A percentile compares a stretch with the other conserved stretches of the same genome.
These are phyloP conservation scores for Polypterus senegalus DNA, from an alignment of 2,113 vertebrate genomes.

Conservation along the genomic window DNA sequence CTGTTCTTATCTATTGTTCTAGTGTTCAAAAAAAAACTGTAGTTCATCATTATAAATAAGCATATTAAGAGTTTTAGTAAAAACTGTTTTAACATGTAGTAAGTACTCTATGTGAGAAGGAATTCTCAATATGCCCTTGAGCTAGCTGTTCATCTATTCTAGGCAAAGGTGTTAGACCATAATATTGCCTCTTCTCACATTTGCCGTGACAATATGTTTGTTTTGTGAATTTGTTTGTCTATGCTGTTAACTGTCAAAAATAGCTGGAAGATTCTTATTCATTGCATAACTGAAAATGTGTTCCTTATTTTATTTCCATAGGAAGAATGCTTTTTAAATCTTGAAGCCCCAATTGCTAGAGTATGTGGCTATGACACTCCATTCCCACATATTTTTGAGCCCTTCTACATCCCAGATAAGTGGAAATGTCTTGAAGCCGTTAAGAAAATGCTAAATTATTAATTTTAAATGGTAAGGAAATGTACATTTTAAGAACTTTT, in stretches of 20 bases:
- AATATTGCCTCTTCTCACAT: no score
- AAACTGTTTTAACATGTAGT: slow-evolving; percentile 23
- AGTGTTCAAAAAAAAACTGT: no score
- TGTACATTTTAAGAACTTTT: neutral
- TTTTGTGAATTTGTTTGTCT: no score
- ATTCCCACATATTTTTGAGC: slow-evolving; percentile 91
- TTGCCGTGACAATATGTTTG: no score
- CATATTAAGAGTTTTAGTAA: no score
- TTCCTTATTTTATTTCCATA: slow-evolving; percentile 37
- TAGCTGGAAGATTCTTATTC: no score
- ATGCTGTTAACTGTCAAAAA: no score
- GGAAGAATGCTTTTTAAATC: slow-evolving; percentile 94
- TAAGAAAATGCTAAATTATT: slow-evolving; percentile 91
- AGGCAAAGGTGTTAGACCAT: no score
- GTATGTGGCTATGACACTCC: slow-evolving; percentile 97
- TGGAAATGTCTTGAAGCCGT: slow-evolving; percentile 96
- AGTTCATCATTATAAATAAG: no score
- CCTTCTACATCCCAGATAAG: slow-evolving; percentile 97
- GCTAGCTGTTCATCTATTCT: no score
- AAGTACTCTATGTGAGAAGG: slow-evolving; percentile 2
- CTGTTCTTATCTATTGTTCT: no score
- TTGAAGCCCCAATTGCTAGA: slow-evolving; percentile 86
- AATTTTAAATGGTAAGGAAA: slow-evolving; percentile 34
- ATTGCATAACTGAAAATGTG: neutral
- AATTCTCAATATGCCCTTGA: slow-evolving; percentile 7